Evolutionary conservation across 92 coral and sea anemone species (phyloP), one percentile per base, ranked within the genome.

Genomic region (Epizoanthus fatuus): DNA sequence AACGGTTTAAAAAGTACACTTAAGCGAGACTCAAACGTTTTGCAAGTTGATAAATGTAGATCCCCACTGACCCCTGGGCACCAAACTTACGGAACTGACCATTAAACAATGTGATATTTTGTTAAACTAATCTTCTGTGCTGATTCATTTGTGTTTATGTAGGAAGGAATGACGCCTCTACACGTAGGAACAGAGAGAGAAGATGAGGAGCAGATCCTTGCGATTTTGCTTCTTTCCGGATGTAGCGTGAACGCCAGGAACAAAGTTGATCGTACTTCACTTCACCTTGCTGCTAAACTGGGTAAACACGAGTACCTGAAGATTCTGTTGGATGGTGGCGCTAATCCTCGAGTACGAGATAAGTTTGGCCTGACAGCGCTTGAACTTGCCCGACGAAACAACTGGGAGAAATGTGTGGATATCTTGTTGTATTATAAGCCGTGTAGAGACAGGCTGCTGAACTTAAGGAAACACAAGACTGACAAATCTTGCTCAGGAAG

Each of bases 81-180:
- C 35, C 35, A 29, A 29, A 29, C 35, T 29, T 29, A 29, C 35
- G 35, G 35, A 29, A 29, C 35, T 29, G 35, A 1, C 1, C 35
- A 29, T 44, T 44, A 49, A 8, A 49, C 29, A 5, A 32, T 20
- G 9, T 17, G 35, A 62, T 62, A 1, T 29, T 29, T 63, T 63
- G 10, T 20, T 20, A 1, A 35, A 20, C 10, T 20, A 63, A 10
- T 20, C 11, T 20, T 63, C 9, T 63, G 69, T 20, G 69, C 69
- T 19, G 7, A 2, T 47, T 47, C 10, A 47, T 40, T 74, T 40
- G 25, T 76, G 19, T 86, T 79, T 2, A 69, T 76, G 68, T 68
- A 95, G 98, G 98, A 94, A 74, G 98, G 96, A 51, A 94, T 95
- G 97, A 88, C 94, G n/a, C 85, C 95, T 15, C 81, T 95, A 2